phyloP scores from a whole-genome alignment of 53 echinoderm and acorn worm species.

The Holothuria scabra region DNA sequence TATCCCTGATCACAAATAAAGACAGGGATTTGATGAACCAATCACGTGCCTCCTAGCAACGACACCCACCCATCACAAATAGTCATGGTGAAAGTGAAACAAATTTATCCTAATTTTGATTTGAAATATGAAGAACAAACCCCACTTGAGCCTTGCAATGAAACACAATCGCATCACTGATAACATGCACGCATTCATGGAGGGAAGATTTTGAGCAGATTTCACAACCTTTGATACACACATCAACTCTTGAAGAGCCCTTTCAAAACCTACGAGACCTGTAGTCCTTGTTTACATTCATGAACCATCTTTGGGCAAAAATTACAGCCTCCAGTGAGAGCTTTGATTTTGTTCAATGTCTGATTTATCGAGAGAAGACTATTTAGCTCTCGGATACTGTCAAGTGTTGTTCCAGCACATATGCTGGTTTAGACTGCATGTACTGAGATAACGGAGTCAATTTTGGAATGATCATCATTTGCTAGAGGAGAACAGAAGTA shows the following conservation, averaged over 20 bases:
- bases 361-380: constrained; percentile 20
- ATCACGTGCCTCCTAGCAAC: constrained; percentile 1
- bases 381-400: too few species aligned
- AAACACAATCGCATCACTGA: neutral
- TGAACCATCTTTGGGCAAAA: neutral
- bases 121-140: constrained; percentile 22
- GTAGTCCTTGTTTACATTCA: constrained; percentile 23
- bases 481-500: too few species aligned
- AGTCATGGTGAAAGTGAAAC: neutral
- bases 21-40: constrained; percentile 6
- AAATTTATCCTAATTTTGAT: constrained; percentile 31
- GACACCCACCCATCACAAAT: constrained; percentile 34
- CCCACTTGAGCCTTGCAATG: neutral
- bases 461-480: too few species aligned
- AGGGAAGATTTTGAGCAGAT: neutral
- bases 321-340: constrained; percentile 25
- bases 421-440: too few species aligned
- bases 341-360: neutral
- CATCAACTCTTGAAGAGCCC: constrained; percentile 10
- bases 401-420: too few species aligned
- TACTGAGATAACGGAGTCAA: too few species aligned
- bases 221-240: constrained; percentile 17
- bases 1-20: too few species aligned
- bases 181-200: constrained; percentile 1
- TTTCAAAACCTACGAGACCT: constrained; percentile 9